phyloP scores from a whole-genome alignment of 2,888 invertebrate species.

The Dorcus parallelipipedus region DNA sequence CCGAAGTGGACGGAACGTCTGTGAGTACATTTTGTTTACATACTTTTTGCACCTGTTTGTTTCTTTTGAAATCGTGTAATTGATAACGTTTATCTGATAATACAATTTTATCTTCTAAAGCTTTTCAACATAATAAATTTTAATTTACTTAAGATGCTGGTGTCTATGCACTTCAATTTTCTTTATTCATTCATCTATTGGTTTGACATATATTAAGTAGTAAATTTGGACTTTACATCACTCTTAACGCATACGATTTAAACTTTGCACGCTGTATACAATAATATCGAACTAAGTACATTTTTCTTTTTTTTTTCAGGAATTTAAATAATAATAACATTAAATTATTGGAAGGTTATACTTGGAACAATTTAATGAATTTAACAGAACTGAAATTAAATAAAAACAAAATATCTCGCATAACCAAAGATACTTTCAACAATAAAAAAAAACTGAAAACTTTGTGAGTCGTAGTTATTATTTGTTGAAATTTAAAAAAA shows the following conservation, averaged over 20 bases:
- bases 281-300: neutral
- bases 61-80: conserved; percentile 18
- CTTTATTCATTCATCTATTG: no score
- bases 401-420: conserved; percentile 66
- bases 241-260: neutral
- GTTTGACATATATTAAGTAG: no score
- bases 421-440: conserved; percentile 74
- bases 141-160: no score
- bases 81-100: conserved; percentile 8
- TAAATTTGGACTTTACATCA: no score
- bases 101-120: no score
- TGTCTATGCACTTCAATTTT: no score
- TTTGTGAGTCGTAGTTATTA: conserved; percentile 55
- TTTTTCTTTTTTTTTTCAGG: conserved; percentile 47
- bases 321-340: conserved; percentile 73
- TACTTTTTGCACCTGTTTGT: conserved; percentile 29
- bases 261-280: neutral
- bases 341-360: conserved; percentile 63
- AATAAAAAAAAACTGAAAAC: conserved; percentile 65
- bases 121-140: no score
- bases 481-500: conserved; percentile 3
- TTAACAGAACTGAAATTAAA: conserved; percentile 75
- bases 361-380: conserved; percentile 68
- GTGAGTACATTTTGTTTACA: conserved; percentile 54
- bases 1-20: conserved; percentile 74